Evolutionary conservation across 1,140 invertebrate species (phyloP), one percentile per base, ranked within the genome.

Genomic region (Schmidtea mediterranea): DNA sequence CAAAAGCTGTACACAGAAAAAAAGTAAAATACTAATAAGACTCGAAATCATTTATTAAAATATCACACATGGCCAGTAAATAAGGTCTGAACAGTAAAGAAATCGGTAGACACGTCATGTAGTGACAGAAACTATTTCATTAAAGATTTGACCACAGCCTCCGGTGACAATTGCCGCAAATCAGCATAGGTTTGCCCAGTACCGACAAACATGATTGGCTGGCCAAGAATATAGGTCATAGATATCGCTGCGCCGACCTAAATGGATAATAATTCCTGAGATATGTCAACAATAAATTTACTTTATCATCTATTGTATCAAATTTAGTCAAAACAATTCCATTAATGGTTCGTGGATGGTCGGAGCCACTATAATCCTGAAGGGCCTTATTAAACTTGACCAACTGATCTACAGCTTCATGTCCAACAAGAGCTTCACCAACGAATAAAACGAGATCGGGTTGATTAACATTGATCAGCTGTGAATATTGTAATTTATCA

Each of bases 191-290:
- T 98, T 69, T 98, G 92, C 3, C 92, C 92, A 39, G 89, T 97
- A 16, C 92, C 92, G 21, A 98, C 90, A 67, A 98, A 98, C 21
- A 98, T 83, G 53, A 98, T 97, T 0, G 92, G 92, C 64, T 98
- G 89, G 6, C 92, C 92, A 26, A 92, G 97, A 49, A 95, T 94
- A 61, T 98, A 98, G 0, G 90, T 95, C 92, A 98, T 98, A 8
- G 90, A 97, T 56, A 98, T 89, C 39, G 92, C 89, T 46, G 92
- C 90, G 19, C 92, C 92, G 43, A 97, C 87, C 79, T 82, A 55
- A 38, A 69, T 68, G 0, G 43, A 41, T 32, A 52, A n/a, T 32
- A 32, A 54, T 6, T 32, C 26, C 26, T 10, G 10, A 6, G 26
- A 6, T 3, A 10, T 50, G 3, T 3, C 21, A 23, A 15, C 3